These are phyloP conservation scores for Sussaba pulchella DNA, from an alignment of 2,888 invertebrate species.

Conservation along the genomic window DNA sequence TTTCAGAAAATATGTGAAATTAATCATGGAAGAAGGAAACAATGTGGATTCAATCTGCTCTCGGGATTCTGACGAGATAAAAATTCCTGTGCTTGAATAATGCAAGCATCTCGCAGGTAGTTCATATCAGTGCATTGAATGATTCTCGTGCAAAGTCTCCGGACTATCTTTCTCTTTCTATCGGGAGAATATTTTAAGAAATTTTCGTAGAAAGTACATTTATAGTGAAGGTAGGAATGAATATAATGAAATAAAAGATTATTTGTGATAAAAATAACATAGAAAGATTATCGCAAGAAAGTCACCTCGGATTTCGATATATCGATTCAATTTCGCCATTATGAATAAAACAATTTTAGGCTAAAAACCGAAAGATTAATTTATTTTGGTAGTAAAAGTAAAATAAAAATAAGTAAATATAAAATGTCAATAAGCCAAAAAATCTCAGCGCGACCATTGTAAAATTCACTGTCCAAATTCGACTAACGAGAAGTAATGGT, in stretches of 20 bases:
- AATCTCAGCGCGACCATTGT: not conserved
- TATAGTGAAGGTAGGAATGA: too few relatives aligned
- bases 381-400: not conserved
- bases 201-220: too few relatives aligned
- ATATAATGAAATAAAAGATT: too few relatives aligned
- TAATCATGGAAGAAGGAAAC: not conserved
- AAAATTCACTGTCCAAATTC: not conserved
- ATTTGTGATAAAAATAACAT: too few relatives aligned
- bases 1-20: not conserved
- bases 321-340: not conserved
- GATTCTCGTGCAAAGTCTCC: too few relatives aligned
- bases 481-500: conserved; percentile 3
- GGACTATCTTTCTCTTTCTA: too few relatives aligned
- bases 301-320: not conserved
- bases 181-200: too few relatives aligned
- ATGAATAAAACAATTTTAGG: not conserved
- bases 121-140: too few relatives aligned
- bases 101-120: not conserved
- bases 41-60: not conserved
- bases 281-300: too few relatives aligned
- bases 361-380: not conserved
- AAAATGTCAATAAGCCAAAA: not conserved
- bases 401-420: not conserved
- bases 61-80: not conserved
- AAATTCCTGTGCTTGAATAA: not conserved